Conservation (phyloP, 2,888 invertebrate genomes). For the Metacarcinus magister region DNA sequence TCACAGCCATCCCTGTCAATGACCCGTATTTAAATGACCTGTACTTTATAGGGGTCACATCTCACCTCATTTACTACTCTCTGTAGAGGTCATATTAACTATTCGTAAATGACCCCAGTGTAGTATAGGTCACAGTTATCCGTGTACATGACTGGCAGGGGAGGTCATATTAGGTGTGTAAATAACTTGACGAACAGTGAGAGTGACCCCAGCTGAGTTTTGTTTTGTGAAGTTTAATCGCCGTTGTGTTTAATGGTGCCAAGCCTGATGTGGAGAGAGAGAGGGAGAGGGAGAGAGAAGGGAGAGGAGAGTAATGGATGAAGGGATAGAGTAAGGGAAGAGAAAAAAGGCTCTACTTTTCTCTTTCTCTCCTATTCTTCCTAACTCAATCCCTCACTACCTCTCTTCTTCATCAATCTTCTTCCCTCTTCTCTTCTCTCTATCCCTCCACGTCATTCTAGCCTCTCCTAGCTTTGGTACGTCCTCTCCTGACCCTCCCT, state of each 20-base stretch:
- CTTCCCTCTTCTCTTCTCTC: not conserved
- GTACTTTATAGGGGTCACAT: no score
- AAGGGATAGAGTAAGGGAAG: not conserved
- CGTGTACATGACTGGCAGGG: not conserved
- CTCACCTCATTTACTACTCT: not conserved
- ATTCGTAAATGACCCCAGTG: no score
- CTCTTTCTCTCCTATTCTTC: not conserved
- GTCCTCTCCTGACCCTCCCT: constrained; percentile 7
- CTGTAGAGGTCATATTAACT: not conserved
- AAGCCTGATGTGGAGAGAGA: not conserved
- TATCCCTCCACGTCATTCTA: not conserved
- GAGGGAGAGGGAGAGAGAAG: constrained; percentile 22
- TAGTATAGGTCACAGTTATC: no score
- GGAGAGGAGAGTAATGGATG: not conserved
- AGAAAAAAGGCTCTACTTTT: not conserved
- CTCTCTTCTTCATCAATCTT: not conserved
- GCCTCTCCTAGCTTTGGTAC: not conserved
- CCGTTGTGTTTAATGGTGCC: constrained; percentile 4
- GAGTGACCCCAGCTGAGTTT: not conserved
- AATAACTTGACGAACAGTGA: not conserved
- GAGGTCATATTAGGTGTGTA: not conserved
- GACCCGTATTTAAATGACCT: no score
- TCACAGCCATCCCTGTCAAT: no score
- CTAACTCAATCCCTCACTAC: not conserved
- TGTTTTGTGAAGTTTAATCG: not conserved